These are phyloP conservation scores for Rhorus exstirpatorius DNA, from an alignment of 2,888 invertebrate species.

Conservation along the genomic window DNA sequence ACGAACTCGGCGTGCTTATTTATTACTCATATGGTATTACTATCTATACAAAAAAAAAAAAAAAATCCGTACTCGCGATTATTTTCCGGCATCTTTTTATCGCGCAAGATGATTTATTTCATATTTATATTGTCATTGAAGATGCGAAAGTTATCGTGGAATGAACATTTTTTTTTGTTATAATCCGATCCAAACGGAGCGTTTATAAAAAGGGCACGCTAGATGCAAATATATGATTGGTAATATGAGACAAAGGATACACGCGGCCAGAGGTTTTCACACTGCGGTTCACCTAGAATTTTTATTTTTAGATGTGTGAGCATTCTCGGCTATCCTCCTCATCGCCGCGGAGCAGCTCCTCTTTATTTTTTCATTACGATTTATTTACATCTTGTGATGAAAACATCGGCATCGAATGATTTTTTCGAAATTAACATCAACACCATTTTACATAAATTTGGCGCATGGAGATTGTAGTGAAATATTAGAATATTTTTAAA, in stretches of 20 bases:
- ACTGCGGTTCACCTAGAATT: slow-evolving; percentile 30
- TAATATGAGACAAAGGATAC: slow-evolving; percentile 57
- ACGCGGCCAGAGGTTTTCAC: slow-evolving; percentile 49
- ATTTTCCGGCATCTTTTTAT: slow-evolving; percentile 28
- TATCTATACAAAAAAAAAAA: slow-evolving; percentile 1
- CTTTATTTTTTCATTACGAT: slow-evolving; percentile 4
- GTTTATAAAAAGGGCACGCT: slow-evolving; percentile 21
- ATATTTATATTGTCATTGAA: not conserved
- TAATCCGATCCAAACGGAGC: not conserved
- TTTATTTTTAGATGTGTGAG: slow-evolving; percentile 64
- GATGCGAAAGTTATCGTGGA: not conserved
- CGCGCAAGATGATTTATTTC: slow-evolving; percentile 11
- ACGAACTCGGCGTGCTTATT: slow-evolving; percentile 35
- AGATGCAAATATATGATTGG: slow-evolving; percentile 33
- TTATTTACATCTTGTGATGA: too few species aligned
- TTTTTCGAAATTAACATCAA: too few species aligned
- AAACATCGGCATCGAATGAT: too few species aligned
- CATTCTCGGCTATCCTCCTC: slow-evolving; percentile 2
- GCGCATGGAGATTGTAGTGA: too few species aligned
- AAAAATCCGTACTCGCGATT: too few species aligned
- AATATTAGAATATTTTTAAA: too few species aligned
- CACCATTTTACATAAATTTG: too few species aligned
- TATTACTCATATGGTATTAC: too few species aligned
- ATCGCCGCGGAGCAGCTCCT: too few species aligned
- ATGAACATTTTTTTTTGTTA: slow-evolving; percentile 2